phyloP scores from a whole-genome alignment of 2,113 vertebrate genomes.

The human region GRCh38 chr20:35025501-35026000 shows the following conservation, averaged over 20 bases:
- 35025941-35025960: background rate
- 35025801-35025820: background rate
- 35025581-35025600: background rate
- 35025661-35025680: background rate
- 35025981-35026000: background rate
- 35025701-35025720: background rate
- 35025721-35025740: background rate
- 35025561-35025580: background rate
- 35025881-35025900: background rate
- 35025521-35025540: background rate
- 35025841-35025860: background rate
- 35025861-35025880: background rate
- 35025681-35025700: background rate
- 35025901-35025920: background rate
- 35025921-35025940: background rate
- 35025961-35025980: background rate
- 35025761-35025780: background rate
- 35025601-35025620: background rate
- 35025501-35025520: background rate
- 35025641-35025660: background rate
- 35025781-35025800: background rate
- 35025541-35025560: background rate
- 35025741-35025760: background rate
- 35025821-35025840: background rate
- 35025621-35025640: background rate